These are phyloP conservation scores for Alsophila aescularia DNA, from an alignment of 2,888 invertebrate species.

Conservation along the genomic window DNA sequence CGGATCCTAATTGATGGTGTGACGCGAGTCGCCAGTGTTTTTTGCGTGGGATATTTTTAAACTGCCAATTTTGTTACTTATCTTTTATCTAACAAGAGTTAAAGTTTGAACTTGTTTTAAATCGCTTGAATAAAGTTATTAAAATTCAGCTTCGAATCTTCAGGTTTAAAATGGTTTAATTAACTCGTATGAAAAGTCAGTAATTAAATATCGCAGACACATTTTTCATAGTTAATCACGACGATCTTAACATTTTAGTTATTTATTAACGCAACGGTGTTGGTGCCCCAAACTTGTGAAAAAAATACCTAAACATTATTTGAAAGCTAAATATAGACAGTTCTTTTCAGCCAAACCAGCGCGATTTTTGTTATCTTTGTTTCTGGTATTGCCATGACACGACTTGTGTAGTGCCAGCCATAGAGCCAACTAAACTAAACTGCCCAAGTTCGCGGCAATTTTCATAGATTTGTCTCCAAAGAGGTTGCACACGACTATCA, in stretches of 20 bases:
- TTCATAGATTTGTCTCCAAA: constrained; percentile 27
- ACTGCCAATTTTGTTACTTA: constrained; percentile 2
- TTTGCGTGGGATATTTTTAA: constrained; percentile 21
- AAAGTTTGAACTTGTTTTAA: background rate
- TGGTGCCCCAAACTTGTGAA: too few relatives aligned
- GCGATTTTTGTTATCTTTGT: too few relatives aligned
- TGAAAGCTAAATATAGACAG: too few relatives aligned
- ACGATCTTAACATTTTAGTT: too few relatives aligned
- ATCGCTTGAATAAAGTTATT: background rate
- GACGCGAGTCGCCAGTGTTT: constrained; percentile 15
- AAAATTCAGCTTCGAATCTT: background rate
- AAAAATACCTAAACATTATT: too few relatives aligned
- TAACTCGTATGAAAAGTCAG: too few relatives aligned
- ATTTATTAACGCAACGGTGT: too few relatives aligned
- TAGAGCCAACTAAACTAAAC: background rate
- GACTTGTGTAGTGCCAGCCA: too few relatives aligned
- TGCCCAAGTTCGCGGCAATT: background rate
- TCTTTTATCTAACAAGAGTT: background rate
- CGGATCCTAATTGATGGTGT: constrained; percentile 23
- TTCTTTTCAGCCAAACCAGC: too few relatives aligned
- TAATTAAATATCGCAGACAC: too few relatives aligned
- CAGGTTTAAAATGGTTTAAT: background rate
- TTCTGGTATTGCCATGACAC: too few relatives aligned
- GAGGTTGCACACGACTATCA: constrained; percentile 28
- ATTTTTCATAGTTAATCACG: too few relatives aligned